Conservation (phyloP, 2,113 vertebrate genomes). For the Cyrtonyx montezumae region DNA sequence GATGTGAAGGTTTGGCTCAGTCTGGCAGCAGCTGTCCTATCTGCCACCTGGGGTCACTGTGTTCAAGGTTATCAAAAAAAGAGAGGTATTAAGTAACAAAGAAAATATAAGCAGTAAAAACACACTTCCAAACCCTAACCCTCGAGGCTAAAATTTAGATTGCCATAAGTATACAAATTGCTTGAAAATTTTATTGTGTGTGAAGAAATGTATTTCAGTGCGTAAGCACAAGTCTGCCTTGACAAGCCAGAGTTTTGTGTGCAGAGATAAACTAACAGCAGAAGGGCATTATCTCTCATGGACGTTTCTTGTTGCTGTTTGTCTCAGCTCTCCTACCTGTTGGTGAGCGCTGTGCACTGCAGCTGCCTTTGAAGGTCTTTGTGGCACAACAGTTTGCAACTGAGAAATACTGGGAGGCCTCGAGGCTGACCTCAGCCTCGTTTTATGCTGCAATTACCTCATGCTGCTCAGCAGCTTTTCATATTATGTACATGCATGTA, state of each 20-base stretch:
- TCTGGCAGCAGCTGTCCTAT: neutral
- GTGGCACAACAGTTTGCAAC: neutral
- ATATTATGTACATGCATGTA: neutral
- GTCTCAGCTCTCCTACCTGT: neutral
- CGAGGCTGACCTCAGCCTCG: neutral
- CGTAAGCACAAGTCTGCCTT: neutral
- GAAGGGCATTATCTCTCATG: fast-evolving
- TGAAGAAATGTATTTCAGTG: neutral
- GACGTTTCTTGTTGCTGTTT: neutral
- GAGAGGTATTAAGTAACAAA: neutral
- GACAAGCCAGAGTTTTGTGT: neutral
- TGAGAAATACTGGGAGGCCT: neutral
- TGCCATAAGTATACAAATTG: neutral
- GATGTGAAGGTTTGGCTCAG: neutral
- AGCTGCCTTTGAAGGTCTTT: neutral
- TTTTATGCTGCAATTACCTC: neutral
- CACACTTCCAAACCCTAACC: neutral
- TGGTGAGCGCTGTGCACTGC: neutral
- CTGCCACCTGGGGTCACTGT: constrained; percentile 82
- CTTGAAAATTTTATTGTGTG: constrained; percentile 9
- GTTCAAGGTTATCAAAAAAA: constrained; percentile 53
- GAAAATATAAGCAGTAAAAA: neutral
- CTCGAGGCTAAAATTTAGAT: neutral
- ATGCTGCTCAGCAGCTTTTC: neutral
- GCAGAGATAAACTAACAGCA: neutral